These are phyloP conservation scores for Isotomurus palustris DNA, from an alignment of 2,888 invertebrate species.

Conservation along the genomic window DNA sequence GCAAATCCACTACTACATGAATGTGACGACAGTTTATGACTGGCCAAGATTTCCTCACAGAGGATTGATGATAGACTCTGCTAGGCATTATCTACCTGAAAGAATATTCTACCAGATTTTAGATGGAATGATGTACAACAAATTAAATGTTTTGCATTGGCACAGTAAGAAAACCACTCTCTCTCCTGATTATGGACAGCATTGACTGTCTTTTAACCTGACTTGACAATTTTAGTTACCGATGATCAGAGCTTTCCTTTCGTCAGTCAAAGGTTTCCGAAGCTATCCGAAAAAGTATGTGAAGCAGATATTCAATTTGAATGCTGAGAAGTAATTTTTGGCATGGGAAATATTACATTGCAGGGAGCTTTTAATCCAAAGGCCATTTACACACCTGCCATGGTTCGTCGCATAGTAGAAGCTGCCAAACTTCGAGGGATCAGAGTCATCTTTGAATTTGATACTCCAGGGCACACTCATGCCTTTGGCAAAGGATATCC, in stretches of 20 bases:
- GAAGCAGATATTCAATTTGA: background rate
- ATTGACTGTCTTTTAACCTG: too few relatives aligned
- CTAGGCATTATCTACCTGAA: slow-evolving; percentile 74
- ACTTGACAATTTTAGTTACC: slow-evolving; percentile 56
- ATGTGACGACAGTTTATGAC: slow-evolving; percentile 18
- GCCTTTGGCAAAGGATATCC: slow-evolving; percentile 33
- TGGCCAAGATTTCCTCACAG: slow-evolving; percentile 26
- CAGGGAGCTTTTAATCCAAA: slow-evolving; percentile 33
- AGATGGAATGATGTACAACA: slow-evolving; percentile 84
- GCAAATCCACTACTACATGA: slow-evolving; percentile 13
- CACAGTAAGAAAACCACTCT: slow-evolving; percentile 66
- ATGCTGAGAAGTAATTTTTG: background rate
- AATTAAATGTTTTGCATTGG: slow-evolving; percentile 92
- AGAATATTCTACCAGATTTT: slow-evolving; percentile 61
- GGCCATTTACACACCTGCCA: slow-evolving; percentile 59
- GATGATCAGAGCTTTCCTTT: slow-evolving; percentile 93
- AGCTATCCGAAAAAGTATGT: slow-evolving; percentile 52
- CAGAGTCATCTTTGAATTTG: slow-evolving; percentile 83
- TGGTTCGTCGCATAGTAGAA: slow-evolving; percentile 65
- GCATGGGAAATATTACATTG: background rate
- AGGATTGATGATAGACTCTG: slow-evolving; percentile 71
- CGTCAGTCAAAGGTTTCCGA: slow-evolving; percentile 69
- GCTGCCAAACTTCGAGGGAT: slow-evolving; percentile 77
- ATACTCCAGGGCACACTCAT: slow-evolving; percentile 65
- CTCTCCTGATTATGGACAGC: too few relatives aligned